These are phyloP conservation scores for Oreochromis grahami DNA, from an alignment of 2,797 vertebrate genomes.

Conservation along the genomic window DNA sequence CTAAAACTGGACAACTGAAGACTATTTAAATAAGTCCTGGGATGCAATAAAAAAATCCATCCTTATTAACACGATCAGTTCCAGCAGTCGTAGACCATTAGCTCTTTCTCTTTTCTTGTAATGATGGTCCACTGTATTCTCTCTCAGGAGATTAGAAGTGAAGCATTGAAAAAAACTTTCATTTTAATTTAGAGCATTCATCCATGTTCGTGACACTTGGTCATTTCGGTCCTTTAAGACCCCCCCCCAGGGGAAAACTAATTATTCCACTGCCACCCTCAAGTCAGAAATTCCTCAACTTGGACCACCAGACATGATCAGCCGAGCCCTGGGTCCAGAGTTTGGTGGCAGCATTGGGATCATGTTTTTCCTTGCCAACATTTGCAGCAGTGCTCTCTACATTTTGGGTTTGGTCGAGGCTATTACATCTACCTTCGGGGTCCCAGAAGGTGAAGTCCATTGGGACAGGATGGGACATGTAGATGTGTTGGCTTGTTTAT, in stretches of 20 bases:
- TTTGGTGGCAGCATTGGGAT: slow-evolving; percentile 86
- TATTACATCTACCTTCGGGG: slow-evolving; percentile 75
- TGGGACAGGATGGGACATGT: not conserved
- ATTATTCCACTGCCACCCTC: not conserved
- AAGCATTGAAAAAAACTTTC: not conserved
- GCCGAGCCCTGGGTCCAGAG: slow-evolving; percentile 83
- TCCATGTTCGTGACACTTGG: not conserved
- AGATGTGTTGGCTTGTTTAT: not conserved
- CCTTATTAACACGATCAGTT: not conserved
- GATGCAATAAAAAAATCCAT: no score
- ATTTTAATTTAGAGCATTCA: not conserved
- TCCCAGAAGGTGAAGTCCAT: slow-evolving; percentile 42
- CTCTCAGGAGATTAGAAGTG: not conserved
- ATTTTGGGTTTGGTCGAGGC: slow-evolving; percentile 82
- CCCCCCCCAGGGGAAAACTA: not conserved
- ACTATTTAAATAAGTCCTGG: no score
- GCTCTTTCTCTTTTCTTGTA: not conserved
- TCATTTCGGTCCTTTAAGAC: not conserved
- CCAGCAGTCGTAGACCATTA: not conserved
- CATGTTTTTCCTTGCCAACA: slow-evolving; percentile 86
- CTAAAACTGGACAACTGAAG: no score
- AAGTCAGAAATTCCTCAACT: not conserved
- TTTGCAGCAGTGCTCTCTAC: slow-evolving; percentile 81
- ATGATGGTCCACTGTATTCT: not conserved
- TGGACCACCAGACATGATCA: slow-evolving; percentile 80